A percentile compares a stretch with the other conserved stretches of the same genome.
Conservation (phyloP, 2,113 vertebrate genomes). For the human (Homo sapiens) region DNA sequence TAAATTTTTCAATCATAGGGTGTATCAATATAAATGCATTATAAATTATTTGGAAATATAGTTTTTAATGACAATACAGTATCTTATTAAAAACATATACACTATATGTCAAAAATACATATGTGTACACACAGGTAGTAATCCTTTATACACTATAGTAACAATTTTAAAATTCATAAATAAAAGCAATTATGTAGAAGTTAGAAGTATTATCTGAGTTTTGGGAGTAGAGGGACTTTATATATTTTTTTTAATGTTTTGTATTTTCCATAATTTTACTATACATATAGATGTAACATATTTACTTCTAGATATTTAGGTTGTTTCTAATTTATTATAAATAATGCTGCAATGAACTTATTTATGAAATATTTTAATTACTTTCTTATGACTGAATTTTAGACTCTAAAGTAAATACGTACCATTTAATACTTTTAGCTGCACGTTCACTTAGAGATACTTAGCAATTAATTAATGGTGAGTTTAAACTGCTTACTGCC, state of each 20-base stretch:
- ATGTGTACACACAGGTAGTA: background rate
- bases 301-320: background rate
- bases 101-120: no score
- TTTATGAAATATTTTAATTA: background rate
- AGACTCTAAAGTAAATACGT: background rate
- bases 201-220: background rate
- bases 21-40: background rate
- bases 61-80: background rate
- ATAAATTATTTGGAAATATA: slow-evolving; percentile 1
- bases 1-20: background rate
- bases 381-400: background rate
- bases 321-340: background rate
- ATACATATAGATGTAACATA: background rate
- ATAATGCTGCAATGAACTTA: background rate
- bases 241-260: background rate
- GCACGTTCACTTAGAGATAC: background rate
- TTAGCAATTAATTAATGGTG: background rate
- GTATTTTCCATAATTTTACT: background rate
- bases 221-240: background rate
- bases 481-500: background rate
- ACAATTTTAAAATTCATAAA: background rate
- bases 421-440: background rate
- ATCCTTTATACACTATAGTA: background rate
- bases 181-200: background rate
- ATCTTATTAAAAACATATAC: background rate